A percentile compares a stretch with the other conserved stretches of the same genome.
Evolutionary conservation across 2,888 invertebrate genomes (phyloP).

Genomic region (Chymomyza caudatula): DNA sequence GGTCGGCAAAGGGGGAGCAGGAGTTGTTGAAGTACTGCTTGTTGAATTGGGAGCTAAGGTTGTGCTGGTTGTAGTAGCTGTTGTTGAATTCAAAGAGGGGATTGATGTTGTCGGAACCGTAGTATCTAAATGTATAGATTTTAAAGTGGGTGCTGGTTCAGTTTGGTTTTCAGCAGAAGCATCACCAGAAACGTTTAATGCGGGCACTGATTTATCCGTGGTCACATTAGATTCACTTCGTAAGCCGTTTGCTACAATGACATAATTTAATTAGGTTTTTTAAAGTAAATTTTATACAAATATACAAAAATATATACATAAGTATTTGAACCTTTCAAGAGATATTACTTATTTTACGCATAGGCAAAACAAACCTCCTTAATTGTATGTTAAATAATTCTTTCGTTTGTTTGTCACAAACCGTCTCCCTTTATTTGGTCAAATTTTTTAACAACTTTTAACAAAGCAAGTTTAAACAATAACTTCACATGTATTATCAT

Average conservation of each 20-base stretch:
- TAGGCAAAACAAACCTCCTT: too few relatives aligned
- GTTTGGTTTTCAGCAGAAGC: background rate
- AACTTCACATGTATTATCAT: too few relatives aligned
- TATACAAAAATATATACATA: too few relatives aligned
- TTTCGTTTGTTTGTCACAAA: too few relatives aligned
- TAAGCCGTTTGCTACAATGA: background rate
- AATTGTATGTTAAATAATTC: too few relatives aligned
- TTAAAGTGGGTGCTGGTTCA: background rate
- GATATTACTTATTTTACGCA: too few relatives aligned
- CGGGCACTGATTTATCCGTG: background rate
- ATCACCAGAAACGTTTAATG: background rate
- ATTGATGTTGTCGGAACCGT: background rate
- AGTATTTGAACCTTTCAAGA: too few relatives aligned
- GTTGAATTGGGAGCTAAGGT: conserved; percentile 32
- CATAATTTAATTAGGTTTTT: background rate
- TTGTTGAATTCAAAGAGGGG: conserved; percentile 15
- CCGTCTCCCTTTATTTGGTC: too few relatives aligned
- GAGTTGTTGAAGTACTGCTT: conserved; percentile 46
- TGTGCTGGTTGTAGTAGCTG: conserved; percentile 27
- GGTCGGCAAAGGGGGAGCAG: conserved; percentile 55
- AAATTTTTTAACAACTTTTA: too few relatives aligned
- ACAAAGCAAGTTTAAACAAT: too few relatives aligned
- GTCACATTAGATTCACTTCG: background rate
- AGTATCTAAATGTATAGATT: background rate
- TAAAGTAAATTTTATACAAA: too few relatives aligned